phyloP scores from a whole-genome alignment of 2,113 vertebrate genomes.

The Rhombomys opimus region DNA sequence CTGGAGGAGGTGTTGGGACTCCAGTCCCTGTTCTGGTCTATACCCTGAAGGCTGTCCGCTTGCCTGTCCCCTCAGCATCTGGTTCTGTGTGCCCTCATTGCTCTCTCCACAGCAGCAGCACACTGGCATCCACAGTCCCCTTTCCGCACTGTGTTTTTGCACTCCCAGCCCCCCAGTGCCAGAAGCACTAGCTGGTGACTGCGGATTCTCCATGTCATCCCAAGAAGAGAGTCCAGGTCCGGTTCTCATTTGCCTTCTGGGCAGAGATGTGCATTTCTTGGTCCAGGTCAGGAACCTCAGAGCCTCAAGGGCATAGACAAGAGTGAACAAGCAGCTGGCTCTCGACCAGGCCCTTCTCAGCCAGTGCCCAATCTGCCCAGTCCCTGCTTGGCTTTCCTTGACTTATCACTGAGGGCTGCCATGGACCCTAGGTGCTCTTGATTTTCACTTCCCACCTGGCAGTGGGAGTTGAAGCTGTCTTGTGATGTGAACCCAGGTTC shows the following conservation, averaged over 20 bases:
- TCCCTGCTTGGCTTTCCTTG: not conserved
- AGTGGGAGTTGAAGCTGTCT: not conserved
- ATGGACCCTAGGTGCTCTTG: not conserved
- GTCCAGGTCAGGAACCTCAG: not conserved
- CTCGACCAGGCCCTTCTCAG: not conserved
- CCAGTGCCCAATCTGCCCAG: not conserved
- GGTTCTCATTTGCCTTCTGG: not conserved
- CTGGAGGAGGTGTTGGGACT: not conserved
- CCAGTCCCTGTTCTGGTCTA: not conserved
- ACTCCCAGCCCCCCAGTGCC: not conserved
- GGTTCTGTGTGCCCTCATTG: not conserved
- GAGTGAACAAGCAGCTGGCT: not conserved
- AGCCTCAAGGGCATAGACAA: not conserved
- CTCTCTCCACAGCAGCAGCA: not conserved
- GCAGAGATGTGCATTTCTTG: not conserved
- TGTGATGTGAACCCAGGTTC: not conserved
- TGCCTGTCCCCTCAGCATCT: not conserved
- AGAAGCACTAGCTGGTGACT: not conserved
- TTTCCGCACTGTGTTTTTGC: not conserved
- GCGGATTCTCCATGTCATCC: not conserved
- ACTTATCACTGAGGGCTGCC: not conserved
- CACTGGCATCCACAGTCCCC: not conserved
- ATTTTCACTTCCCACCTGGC: not conserved
- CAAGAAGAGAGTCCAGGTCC: not conserved
- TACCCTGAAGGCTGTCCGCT: not conserved